These are phyloP conservation scores for Meteorus colon DNA, from an alignment of 2,888 invertebrate genomes.

Conservation along the genomic window DNA sequence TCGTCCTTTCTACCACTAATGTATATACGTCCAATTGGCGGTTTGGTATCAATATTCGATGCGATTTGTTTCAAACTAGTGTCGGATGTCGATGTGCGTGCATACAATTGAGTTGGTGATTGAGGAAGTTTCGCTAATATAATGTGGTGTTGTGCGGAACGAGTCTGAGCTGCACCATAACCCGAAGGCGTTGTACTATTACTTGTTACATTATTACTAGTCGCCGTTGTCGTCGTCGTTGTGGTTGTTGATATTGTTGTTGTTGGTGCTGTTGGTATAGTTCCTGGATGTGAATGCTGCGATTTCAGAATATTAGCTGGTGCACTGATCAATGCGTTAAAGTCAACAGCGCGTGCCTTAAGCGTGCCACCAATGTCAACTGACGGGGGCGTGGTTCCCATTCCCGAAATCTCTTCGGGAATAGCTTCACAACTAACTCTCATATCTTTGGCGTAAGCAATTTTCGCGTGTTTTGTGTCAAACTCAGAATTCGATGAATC, in stretches of 20 bases:
- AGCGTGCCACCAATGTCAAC: constrained; percentile 66
- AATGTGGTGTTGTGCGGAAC: constrained; percentile 50
- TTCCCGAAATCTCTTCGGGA: constrained; percentile 88
- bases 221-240: constrained; percentile 65
- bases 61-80: constrained; percentile 61
- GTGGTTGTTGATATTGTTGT: constrained; percentile 62
- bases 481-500: constrained; percentile 62
- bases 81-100: constrained; percentile 72
- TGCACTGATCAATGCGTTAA: constrained; percentile 51
- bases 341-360: neutral
- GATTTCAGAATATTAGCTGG: constrained; percentile 74
- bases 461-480: constrained; percentile 77
- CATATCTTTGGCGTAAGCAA: constrained; percentile 82
- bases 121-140: constrained; percentile 77
- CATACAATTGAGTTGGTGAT: constrained; percentile 79
- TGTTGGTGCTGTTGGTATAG: constrained; percentile 69
- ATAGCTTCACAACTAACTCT: constrained; percentile 92
- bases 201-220: constrained; percentile 66
- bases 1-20: constrained; percentile 68
- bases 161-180: constrained; percentile 63
- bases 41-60: constrained; percentile 65
- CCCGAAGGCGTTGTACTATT: constrained; percentile 58
- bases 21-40: constrained; percentile 68
- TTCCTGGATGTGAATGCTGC: constrained; percentile 74
- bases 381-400: constrained; percentile 82